Evolutionary conservation across 30 jellyfish, hydroid and myxozoan genomes (phyloP), one percentile per base, ranked within the genome.

Genomic region (Hydra vulgaris): DNA sequence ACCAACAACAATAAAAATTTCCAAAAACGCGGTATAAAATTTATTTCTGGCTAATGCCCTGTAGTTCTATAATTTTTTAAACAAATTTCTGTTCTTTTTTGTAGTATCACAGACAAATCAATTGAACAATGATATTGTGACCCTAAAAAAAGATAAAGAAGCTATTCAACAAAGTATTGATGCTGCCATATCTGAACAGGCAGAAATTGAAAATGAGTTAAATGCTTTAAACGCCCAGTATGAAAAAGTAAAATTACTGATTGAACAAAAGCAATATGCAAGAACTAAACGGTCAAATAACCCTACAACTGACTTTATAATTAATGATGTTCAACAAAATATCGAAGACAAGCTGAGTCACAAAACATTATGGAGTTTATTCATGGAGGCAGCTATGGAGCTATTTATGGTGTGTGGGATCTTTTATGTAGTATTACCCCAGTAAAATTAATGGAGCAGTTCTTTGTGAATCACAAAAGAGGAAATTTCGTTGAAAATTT

Each of bases 401-500:
- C 81, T 21, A 22, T 20, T 20, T 73, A 73, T 73, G n/a, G 84
- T 25, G 79, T 82, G 12, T 76, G 84, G 84, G 84, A 76, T 40
- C 55, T 25, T 25, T 21, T 73, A 20, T 53, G 56, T 21, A 4
- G 74, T 25, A 73, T 21, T 20, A n/a, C 66, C 72, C 52, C 81
- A 25, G 7, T n/a, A 25, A 25, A 73, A n/a, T 20, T 73, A 74
- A 73, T 73, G 81, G 81, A 73, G 61, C 61, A 40, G 61, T 26
- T 73, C 7, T 7, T 19, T 1, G 23, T 19, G 8, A 73, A 20
- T 18, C 17, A 73, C 61, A 73, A 73, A 26, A 5, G 81, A 21
- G 81, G 81, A 25, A 20, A 73, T 5, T 73, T 73, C 66, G 12
- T 73, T 23, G 23, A 73, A 73, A 73, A 23, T 18, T 73, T 73